Percentiles rank a stretch among this genome's conserved stretches.
Evolutionary conservation across 2,888 invertebrate genomes (phyloP).

Genomic region (Drosophila eohydei): DNA sequence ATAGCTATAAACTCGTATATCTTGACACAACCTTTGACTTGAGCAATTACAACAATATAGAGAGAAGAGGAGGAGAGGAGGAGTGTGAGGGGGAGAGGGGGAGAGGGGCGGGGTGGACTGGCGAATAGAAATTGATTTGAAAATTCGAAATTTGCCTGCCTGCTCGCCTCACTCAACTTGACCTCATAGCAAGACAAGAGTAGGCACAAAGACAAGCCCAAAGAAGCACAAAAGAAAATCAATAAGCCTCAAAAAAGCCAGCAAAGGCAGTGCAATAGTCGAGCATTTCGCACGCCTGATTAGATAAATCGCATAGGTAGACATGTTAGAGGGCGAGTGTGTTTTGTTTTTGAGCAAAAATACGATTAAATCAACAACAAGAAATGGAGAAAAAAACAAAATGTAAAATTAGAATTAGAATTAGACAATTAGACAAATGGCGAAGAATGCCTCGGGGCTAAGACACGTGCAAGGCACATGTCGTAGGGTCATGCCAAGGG

Average conservation of each 20-base stretch:
- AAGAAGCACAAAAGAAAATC: slow-evolving; percentile 58
- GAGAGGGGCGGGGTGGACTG: background rate
- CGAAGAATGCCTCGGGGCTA: slow-evolving; percentile 29
- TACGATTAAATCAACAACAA: slow-evolving; percentile 53
- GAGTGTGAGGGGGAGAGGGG: too few relatives aligned
- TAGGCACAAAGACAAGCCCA: slow-evolving; percentile 10
- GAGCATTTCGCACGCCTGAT: slow-evolving; percentile 69
- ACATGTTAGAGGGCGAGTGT: background rate
- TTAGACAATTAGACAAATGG: slow-evolving; percentile 77
- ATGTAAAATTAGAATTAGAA: slow-evolving; percentile 68
- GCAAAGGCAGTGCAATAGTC: slow-evolving; percentile 47
- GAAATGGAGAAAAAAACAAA: slow-evolving; percentile 29
- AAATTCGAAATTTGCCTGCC: slow-evolving; percentile 31
- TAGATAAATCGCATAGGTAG: slow-evolving; percentile 61
- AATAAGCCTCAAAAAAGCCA: slow-evolving; percentile 61
- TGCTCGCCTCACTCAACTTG: slow-evolving; percentile 12
- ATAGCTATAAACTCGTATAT: slow-evolving; percentile 40
- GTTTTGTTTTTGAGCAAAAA: slow-evolving; percentile 28
- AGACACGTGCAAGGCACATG: slow-evolving; percentile 54
- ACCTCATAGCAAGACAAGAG: slow-evolving; percentile 17
- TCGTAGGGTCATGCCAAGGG: slow-evolving; percentile 8
- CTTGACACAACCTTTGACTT: slow-evolving; percentile 34
- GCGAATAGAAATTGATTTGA: slow-evolving; percentile 51
- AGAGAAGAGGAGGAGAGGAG: too few relatives aligned
- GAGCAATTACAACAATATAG: slow-evolving; percentile 25